Percentiles rank a stretch among this genome's conserved stretches.
These are phyloP conservation scores for Enteromius treurensis DNA, from an alignment of 2,797 vertebrate genomes.

Conservation along the genomic window DNA sequence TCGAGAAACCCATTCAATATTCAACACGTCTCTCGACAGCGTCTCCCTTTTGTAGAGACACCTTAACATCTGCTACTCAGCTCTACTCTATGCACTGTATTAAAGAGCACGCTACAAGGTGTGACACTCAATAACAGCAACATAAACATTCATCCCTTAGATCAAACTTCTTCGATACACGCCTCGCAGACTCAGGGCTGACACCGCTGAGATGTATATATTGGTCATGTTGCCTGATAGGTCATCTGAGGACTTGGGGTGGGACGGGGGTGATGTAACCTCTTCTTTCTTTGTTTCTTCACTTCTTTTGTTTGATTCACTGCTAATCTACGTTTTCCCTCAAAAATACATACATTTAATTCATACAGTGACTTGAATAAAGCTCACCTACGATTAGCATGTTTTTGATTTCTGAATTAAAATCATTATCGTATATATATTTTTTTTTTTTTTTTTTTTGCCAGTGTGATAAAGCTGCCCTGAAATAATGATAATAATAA, in stretches of 20 bases:
- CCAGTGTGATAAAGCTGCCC: too few relatives aligned
- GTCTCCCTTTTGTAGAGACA: conserved; percentile 1
- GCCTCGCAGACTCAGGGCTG: not conserved
- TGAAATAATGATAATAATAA: too few relatives aligned
- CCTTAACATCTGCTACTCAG: conserved; percentile 33
- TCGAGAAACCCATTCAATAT: conserved; percentile 47
- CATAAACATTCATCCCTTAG: not conserved
- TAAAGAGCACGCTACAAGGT: not conserved
- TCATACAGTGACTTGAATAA: not conserved
- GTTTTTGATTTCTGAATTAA: too few relatives aligned
- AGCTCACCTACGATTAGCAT: too few relatives aligned
- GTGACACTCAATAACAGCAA: conserved; percentile 15
- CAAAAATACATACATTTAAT: too few relatives aligned
- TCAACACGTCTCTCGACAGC: conserved; percentile 25
- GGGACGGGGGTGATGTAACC: not conserved
- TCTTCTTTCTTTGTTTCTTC: too few relatives aligned
- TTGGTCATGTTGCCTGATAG: not conserved
- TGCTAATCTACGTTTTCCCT: too few relatives aligned
- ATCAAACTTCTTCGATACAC: not conserved
- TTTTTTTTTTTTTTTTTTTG: not conserved
- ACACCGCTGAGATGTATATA: not conserved
- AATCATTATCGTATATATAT: too few relatives aligned
- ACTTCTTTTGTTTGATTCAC: too few relatives aligned
- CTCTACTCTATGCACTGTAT: not conserved
- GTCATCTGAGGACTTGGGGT: not conserved